These are phyloP conservation scores for Nothobranchius furzeri DNA, from an alignment of 2,113 vertebrate species.

Conservation along the genomic window DNA sequence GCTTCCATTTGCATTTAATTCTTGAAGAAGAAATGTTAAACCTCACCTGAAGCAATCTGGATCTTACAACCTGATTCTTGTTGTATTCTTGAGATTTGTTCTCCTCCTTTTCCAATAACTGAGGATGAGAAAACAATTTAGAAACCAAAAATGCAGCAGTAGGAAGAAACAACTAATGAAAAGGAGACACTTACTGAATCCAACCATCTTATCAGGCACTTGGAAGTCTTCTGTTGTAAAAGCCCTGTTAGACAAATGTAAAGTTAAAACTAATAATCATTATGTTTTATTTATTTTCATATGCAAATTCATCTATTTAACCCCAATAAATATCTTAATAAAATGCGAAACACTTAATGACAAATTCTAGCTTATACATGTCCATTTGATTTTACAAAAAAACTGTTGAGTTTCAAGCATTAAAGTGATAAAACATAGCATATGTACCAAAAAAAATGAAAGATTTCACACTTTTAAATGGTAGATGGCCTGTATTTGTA, in stretches of 20 bases:
- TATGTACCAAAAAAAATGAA: no score
- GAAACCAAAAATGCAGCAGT: conserved; percentile 13
- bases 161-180: conserved; percentile 41
- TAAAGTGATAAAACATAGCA: no score
- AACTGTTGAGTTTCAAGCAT: no score
- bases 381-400: no score
- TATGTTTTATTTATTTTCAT: no score
- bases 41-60: conserved; percentile 95
- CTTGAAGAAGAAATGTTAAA: not conserved
- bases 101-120: conserved; percentile 98
- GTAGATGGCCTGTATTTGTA: no score
- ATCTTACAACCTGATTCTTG: conserved; percentile 99
- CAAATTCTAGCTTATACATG: no score
- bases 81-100: conserved; percentile 98
- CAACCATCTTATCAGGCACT: conserved; percentile 99
- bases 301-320: no score
- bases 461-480: no score
- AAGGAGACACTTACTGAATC: conserved; percentile 93
- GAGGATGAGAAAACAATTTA: conserved; percentile 29
- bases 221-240: conserved; percentile 98
- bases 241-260: conserved; percentile 79
- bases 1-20: no score
- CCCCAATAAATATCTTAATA: no score
- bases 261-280: not conserved
- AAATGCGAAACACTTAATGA: no score